Percentiles rank a stretch among this genome's conserved stretches.
phyloP scores from a whole-genome alignment of 2,797 vertebrate genomes.

The Sebastes wilsoni region DNA sequence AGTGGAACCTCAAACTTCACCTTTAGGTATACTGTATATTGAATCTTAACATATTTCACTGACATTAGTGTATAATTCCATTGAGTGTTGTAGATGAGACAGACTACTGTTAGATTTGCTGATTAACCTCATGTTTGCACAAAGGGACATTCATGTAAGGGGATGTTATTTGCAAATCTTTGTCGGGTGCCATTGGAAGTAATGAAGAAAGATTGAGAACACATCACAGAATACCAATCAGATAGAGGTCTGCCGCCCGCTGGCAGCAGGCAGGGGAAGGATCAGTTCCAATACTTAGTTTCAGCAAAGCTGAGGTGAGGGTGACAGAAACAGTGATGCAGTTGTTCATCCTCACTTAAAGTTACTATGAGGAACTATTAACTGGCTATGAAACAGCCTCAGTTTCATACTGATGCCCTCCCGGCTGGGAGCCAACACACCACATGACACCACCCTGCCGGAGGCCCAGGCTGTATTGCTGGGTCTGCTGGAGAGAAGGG shows the following conservation, averaged over 20 bases:
- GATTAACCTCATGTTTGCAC: conserved; percentile 17
- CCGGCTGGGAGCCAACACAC: no score
- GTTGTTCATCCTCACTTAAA: background rate
- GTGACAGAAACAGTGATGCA: background rate
- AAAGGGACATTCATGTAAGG: background rate
- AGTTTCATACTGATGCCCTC: background rate
- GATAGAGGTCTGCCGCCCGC: background rate
- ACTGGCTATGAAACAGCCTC: background rate
- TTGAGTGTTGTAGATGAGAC: background rate
- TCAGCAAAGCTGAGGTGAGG: conserved; percentile 9
- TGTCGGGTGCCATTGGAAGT: conserved; percentile 20
- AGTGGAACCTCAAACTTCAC: conserved; percentile 6
- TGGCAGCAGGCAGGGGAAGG: conserved; percentile 10
- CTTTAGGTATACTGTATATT: background rate
- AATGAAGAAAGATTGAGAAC: conserved; percentile 30
- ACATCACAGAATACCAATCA: conserved; percentile 37
- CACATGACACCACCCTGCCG: no score
- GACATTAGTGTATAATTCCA: conserved; percentile 1
- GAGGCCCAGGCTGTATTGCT: no score
- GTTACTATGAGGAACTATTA: background rate
- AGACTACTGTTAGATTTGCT: conserved; percentile 8
- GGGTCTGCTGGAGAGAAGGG: no score
- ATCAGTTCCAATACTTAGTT: conserved; percentile 2
- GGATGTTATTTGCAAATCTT: conserved; percentile 20
- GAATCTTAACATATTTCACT: conserved; percentile 4